Percentiles rank a stretch among this genome's conserved stretches.
phyloP scores from a whole-genome alignment of 2,797 vertebrate genomes.

The Cetoscarus ocellatus region DNA sequence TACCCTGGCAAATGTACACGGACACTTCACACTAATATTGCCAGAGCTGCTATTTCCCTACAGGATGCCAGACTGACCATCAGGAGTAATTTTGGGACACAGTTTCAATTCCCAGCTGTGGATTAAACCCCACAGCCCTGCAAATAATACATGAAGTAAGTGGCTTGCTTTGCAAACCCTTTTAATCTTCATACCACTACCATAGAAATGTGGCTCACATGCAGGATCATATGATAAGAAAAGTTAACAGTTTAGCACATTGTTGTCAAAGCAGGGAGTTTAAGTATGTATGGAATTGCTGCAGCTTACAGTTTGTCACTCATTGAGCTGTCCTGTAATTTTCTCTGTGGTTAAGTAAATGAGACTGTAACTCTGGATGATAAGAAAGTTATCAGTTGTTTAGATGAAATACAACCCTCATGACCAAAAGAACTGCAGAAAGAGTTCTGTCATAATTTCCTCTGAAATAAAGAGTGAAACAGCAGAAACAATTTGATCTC shows the following conservation, averaged over 20 bases:
- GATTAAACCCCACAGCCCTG: neutral
- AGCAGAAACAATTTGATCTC: too few relatives aligned
- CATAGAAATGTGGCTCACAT: constrained; percentile 4
- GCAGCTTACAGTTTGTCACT: neutral
- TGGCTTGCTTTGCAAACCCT: neutral
- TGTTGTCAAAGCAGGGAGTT: constrained; percentile 7
- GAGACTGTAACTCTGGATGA: neutral
- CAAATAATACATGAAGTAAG: neutral
- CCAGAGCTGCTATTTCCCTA: neutral
- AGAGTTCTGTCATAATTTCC: too few relatives aligned
- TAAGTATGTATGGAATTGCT: neutral
- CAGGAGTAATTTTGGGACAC: neutral
- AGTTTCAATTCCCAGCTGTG: neutral
- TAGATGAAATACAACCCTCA: neutral
- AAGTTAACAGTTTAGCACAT: neutral
- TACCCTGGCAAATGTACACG: neutral
- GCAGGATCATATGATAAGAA: neutral
- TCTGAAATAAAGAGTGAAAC: too few relatives aligned
- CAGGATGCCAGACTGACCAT: neutral
- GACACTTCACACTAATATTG: neutral
- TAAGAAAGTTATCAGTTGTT: neutral
- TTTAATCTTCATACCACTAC: neutral
- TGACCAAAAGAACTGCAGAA: neutral
- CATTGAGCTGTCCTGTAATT: neutral
- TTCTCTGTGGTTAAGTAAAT: neutral